Evolutionary conservation across 2,797 vertebrate species (phyloP).

Genomic region (Picus viridis): DNA sequence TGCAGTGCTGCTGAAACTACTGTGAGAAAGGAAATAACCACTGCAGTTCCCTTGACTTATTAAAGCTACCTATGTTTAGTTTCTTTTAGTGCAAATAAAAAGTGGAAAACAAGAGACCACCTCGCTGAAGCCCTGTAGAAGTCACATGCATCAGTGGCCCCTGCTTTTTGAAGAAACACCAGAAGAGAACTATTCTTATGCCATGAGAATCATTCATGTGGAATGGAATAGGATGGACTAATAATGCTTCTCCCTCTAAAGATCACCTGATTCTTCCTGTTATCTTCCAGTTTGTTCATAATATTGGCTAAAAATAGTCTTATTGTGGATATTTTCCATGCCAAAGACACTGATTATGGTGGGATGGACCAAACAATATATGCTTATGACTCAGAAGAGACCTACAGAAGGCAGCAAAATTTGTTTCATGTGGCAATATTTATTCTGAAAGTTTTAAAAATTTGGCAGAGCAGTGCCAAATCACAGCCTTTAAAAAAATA

Average conservation of each 20-base stretch:
- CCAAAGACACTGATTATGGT: background rate
- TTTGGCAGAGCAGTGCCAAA: background rate
- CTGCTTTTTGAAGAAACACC: background rate
- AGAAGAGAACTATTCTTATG: background rate
- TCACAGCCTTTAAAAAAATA: background rate
- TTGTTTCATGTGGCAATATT: background rate
- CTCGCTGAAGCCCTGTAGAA: background rate
- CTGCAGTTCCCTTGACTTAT: background rate
- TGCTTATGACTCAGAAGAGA: background rate
- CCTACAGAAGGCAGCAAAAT: background rate
- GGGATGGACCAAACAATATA: background rate
- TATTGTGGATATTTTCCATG: background rate
- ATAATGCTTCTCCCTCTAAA: background rate
- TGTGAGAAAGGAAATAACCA: background rate
- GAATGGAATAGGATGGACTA: background rate
- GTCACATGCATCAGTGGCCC: accelerated
- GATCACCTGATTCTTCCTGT: background rate
- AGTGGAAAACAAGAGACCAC: background rate
- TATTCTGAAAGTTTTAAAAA: background rate
- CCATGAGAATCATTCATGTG: background rate
- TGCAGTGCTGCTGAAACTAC: background rate
- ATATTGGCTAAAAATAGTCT: background rate
- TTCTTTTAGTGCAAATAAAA: background rate
- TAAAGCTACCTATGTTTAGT: background rate
- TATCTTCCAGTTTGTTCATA: background rate